Conservation (phyloP, 1,140 invertebrate species). For the Heliconius congener region DNA sequence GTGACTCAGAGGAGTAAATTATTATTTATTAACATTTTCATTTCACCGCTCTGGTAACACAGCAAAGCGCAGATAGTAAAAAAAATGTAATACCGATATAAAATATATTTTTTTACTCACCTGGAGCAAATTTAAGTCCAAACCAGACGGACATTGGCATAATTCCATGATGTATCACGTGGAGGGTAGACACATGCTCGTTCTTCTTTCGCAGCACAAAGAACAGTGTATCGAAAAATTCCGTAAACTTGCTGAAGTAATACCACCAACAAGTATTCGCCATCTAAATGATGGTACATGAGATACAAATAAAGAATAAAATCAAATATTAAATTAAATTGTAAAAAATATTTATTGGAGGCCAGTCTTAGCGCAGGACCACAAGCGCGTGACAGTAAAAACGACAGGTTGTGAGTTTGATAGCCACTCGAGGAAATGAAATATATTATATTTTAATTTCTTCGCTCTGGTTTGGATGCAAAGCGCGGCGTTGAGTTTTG, state of each 20-base stretch:
- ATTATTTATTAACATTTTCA: no score
- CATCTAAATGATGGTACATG: constrained; percentile 84
- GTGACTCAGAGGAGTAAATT: no score
- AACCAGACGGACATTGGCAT: constrained; percentile 98
- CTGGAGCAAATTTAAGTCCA: constrained; percentile 97
- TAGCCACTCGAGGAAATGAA: no score
- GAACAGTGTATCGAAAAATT: constrained; percentile 98
- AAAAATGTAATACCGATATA: no score
- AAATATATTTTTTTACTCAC: constrained; percentile 68
- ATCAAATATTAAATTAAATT: not conserved
- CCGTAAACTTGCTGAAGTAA: constrained; percentile 98
- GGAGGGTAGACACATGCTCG: constrained; percentile 94
- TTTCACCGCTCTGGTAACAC: no score
- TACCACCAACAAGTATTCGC: constrained; percentile 97
- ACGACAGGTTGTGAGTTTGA: no score
- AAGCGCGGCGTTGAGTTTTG: no score
- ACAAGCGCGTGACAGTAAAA: no score
- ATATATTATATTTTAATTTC: no score
- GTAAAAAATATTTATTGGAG: not conserved
- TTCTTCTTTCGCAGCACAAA: constrained; percentile 96
- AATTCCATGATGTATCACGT: constrained; percentile 97
- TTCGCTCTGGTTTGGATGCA: no score
- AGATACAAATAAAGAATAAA: not conserved
- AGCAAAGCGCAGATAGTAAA: no score
- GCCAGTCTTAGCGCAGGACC: no score